These are phyloP conservation scores for Nibea coibor DNA, from an alignment of 2,113 vertebrate species.

Conservation along the genomic window DNA sequence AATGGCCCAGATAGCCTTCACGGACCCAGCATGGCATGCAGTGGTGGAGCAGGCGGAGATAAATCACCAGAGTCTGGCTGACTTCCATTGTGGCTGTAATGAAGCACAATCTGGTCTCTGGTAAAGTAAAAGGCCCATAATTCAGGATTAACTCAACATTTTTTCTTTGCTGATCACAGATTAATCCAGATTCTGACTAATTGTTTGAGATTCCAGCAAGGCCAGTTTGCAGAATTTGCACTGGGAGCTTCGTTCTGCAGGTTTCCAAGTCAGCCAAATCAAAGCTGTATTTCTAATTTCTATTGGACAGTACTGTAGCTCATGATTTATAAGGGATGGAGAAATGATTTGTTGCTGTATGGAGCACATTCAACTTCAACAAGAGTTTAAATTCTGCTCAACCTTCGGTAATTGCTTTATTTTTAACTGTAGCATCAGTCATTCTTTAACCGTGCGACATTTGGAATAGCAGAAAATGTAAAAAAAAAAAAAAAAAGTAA, in stretches of 20 bases:
- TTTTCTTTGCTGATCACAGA: neutral
- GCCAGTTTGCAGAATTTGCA: conserved; percentile 2
- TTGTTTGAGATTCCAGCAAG: neutral
- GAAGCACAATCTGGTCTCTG: conserved; percentile 32
- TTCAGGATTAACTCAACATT: conserved; percentile 29
- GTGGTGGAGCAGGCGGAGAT: conserved; percentile 50
- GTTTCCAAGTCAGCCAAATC: neutral
- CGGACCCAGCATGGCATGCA: conserved; percentile 50
- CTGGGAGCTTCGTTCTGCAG: neutral
- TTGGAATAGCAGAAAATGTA: neutral
- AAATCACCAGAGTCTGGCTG: conserved; percentile 60
- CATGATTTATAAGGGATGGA: neutral
- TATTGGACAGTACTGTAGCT: neutral
- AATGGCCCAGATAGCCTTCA: conserved; percentile 81
- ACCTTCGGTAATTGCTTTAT: neutral
- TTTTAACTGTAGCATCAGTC: neutral
- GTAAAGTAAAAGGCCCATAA: conserved; percentile 33
- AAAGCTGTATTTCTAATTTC: neutral
- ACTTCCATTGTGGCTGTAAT: conserved; percentile 49
- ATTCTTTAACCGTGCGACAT: neutral
- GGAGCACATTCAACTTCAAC: neutral
- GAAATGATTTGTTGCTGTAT: neutral
- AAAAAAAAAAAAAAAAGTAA: neutral
- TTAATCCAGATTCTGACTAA: neutral
- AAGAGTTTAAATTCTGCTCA: neutral